Conservation (phyloP, 2,113 vertebrate species). For the Plectropomus leopardus region DNA sequence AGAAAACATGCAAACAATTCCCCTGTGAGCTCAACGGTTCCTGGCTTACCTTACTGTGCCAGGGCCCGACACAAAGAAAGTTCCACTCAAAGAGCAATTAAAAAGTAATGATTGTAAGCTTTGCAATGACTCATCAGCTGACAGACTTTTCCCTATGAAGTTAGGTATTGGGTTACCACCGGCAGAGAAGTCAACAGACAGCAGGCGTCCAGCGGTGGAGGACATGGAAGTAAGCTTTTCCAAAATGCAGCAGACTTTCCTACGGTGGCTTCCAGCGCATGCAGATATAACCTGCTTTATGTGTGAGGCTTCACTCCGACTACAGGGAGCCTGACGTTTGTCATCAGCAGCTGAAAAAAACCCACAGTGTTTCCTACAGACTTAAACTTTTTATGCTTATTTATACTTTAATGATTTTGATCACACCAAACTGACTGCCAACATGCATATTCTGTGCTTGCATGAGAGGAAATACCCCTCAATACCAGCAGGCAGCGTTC, state of each 20-base stretch:
- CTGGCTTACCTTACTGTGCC: slow-evolving; percentile 21
- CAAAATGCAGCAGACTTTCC: slow-evolving; percentile 77
- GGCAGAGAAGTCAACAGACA: slow-evolving; percentile 67
- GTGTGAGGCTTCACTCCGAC: slow-evolving; percentile 24
- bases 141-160: slow-evolving; percentile 66
- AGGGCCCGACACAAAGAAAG: slow-evolving; percentile 47
- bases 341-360: slow-evolving; percentile 55
- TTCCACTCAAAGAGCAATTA: slow-evolving; percentile 71
- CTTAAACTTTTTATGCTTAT: no score
- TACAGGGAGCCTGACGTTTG: slow-evolving; percentile 46
- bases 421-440: no score
- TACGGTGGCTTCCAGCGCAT: slow-evolving; percentile 58
- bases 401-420: no score
- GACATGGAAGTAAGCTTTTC: slow-evolving; percentile 73
- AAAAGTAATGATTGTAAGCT: slow-evolving; percentile 66
- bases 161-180: slow-evolving; percentile 74
- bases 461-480: no score
- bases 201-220: slow-evolving; percentile 69
- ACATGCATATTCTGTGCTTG: no score
- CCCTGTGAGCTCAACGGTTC: not conserved
- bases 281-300: slow-evolving; percentile 53
- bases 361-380: no score
- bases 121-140: slow-evolving; percentile 72
- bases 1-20: slow-evolving; percentile 70
- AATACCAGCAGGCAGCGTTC: no score